Evolutionary conservation across 2,888 invertebrate species (phyloP).

Genomic region (Folsomia candida): DNA sequence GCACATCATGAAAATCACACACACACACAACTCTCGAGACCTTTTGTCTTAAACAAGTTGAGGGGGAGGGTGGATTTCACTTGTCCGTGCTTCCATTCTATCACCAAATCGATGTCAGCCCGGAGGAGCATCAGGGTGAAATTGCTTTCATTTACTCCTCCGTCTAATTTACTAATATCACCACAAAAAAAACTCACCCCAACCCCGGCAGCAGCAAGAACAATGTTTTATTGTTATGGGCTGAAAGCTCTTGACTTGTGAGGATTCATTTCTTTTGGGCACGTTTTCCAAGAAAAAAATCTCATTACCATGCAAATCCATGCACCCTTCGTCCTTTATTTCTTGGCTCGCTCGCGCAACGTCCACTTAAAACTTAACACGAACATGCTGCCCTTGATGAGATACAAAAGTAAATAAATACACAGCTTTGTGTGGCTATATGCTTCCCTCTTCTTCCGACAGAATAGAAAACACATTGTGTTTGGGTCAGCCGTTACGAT

Average conservation of each 20-base stretch:
- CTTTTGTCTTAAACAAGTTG: background rate
- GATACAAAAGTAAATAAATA: too few relatives aligned
- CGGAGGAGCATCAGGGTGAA: background rate
- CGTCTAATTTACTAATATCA: background rate
- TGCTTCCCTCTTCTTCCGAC: too few relatives aligned
- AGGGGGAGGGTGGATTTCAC: background rate
- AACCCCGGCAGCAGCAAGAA: slow-evolving; percentile 11
- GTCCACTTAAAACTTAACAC: background rate
- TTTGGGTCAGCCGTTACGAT: background rate
- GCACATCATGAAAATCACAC: background rate
- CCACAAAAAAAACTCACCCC: slow-evolving; percentile 11
- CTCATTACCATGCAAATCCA: slow-evolving; percentile 14
- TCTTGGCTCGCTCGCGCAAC: background rate
- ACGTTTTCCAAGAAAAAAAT: slow-evolving; percentile 14
- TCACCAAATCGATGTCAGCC: background rate
- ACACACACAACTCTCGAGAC: background rate
- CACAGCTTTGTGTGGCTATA: too few relatives aligned
- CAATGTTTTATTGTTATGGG: slow-evolving; percentile 16
- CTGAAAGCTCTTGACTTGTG: background rate
- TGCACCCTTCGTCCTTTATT: slow-evolving; percentile 3
- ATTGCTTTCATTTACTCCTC: background rate
- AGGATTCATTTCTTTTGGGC: slow-evolving; percentile 14
- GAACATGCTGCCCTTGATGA: background rate
- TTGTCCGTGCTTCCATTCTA: background rate
- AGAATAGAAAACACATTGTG: too few relatives aligned